Evolutionary conservation across 1,140 invertebrate species (phyloP), one percentile per base, ranked within the genome.

Genomic region (Cotesia typhae): DNA sequence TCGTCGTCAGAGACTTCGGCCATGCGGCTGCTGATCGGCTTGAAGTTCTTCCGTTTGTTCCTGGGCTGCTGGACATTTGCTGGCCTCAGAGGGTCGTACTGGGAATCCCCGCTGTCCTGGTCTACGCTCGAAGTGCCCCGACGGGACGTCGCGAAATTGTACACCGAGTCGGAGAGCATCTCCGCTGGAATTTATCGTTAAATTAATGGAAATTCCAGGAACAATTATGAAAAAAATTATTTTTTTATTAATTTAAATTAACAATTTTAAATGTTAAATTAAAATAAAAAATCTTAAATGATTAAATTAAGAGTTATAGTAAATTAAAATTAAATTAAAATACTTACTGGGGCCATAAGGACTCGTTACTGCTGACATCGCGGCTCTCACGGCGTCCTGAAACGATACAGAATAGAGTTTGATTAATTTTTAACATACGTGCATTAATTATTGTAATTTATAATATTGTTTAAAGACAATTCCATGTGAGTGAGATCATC

Each of bases 21-120:
- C 82, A 87, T 88, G 64, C 88, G 83, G 68, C 89, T 89, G 80
- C 87, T 90, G 76, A 89, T 86, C 14, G 89, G 89, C 74, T 89
- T 88, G 76, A 89, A 90, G 78, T 90, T 89, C 74, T 90, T 90
- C 36, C 89, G 81, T 73, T 90, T 90, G 77, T 90, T 90, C 0
- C 87, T 83, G 55, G 85, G 85, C 65, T 86, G 86, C 72, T 86
- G 84, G 55, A 86, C 77, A 76, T 85, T 83, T 41, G 80, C 74
- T 69, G 83, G 84, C 5, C 75, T 67, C 28, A 28, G 28, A 28
- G 28, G 28, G 71, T 84, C 83, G 72, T 81, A 84, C 76, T 86
- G 85, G 69, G 84, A 84, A 66, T 86, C 85, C 14, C 71, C 55
- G 77, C 82, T 83, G 79, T 87, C 85, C 78, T 85, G 85, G 67